Evolutionary conservation across 2,113 vertebrate species (phyloP).

Genomic region (Dromaius novaehollandiae): DNA sequence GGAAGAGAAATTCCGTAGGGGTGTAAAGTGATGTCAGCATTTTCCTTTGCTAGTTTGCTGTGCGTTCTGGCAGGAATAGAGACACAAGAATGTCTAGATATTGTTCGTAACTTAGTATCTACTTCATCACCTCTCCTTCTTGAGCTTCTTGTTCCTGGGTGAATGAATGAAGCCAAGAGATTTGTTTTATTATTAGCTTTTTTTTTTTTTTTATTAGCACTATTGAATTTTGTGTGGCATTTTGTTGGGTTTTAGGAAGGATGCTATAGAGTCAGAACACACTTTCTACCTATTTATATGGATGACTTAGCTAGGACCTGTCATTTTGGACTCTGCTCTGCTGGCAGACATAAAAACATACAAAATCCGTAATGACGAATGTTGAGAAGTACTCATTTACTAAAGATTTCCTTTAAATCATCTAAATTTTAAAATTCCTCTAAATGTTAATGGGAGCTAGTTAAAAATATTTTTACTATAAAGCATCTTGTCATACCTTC

Average conservation of each 20-base stretch:
- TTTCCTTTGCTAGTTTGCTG: conserved; percentile 7
- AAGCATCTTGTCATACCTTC: not conserved
- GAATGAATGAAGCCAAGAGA: not conserved
- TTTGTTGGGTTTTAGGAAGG: not conserved
- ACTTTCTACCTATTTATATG: not conserved
- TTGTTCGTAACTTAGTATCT: not conserved
- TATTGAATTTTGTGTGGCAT: not conserved
- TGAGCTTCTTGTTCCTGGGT: not conserved
- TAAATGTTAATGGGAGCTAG: not conserved
- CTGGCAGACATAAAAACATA: not conserved
- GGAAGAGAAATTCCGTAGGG: not conserved
- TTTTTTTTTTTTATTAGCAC: not conserved
- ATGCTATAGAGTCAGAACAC: not conserved
- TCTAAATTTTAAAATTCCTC: not conserved
- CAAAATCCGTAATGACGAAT: not conserved
- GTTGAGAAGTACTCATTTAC: not conserved
- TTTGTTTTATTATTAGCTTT: not conserved
- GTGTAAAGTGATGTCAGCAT: conserved; percentile 25
- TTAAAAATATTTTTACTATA: not conserved
- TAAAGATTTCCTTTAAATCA: not conserved
- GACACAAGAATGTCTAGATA: not conserved
- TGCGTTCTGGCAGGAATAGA: not conserved
- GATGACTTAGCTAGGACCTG: not conserved
- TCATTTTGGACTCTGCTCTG: not conserved
- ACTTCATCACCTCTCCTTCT: not conserved